phyloP scores from a whole-genome alignment of 2,113 vertebrate species.

The Sinosuthora webbiana region DNA sequence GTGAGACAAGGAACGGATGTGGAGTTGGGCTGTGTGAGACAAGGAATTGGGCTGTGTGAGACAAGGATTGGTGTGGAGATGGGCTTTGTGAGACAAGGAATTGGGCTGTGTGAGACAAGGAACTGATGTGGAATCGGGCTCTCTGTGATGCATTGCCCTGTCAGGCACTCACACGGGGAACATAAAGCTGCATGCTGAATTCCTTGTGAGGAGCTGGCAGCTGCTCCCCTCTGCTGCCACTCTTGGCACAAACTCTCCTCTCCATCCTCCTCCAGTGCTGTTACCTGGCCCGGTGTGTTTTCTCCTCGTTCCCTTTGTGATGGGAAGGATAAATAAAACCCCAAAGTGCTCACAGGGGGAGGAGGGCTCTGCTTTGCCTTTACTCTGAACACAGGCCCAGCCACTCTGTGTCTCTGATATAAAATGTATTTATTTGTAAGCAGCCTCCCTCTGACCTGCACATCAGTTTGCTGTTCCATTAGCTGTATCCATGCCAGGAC shows the following conservation, averaged over 20 bases:
- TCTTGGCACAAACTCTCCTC: background rate
- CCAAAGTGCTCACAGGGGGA: rapidly evolving
- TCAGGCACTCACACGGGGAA: rapidly evolving
- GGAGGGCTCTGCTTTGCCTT: background rate
- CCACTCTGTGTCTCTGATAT: rapidly evolving
- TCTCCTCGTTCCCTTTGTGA: rapidly evolving
- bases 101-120: too few relatives aligned
- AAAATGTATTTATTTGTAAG: background rate
- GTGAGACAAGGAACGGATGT: background rate
- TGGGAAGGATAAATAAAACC: background rate
- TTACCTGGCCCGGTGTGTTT: background rate
- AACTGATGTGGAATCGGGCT: rapidly evolving
- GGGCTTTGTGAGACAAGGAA: too few relatives aligned
- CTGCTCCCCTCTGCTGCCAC: background rate
- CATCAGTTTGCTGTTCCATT: background rate
- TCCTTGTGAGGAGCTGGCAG: background rate
- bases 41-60: too few relatives aligned
- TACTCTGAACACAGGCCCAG: background rate
- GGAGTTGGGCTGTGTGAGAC: rapidly evolving
- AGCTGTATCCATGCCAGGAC: rapidly evolving
- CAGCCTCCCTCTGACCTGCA: background rate
- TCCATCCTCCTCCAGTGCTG: background rate
- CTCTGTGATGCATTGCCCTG: rapidly evolving
- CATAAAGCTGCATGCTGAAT: background rate
- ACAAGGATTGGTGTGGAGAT: too few relatives aligned